Evolutionary conservation across 2,113 vertebrate species (phyloP), one percentile per base, ranked within the genome.

Genomic region (Elephantulus edwardii): DNA sequence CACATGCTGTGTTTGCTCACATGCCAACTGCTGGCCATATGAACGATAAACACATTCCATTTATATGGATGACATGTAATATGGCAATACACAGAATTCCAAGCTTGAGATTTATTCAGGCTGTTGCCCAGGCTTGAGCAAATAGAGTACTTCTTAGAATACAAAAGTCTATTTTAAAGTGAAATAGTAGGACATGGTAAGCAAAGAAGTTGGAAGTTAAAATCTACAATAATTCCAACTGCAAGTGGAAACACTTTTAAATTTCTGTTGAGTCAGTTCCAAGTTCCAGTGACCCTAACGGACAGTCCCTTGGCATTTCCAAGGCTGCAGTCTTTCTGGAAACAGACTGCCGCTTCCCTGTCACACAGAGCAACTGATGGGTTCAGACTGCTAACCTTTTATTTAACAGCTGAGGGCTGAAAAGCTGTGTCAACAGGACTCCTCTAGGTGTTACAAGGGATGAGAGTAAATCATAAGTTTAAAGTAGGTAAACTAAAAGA

Each of bases 21-120:
- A 33, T 85, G 89, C 92, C 96, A 95, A 85, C 3, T 87, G 84
- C 90, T 89, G 93, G 91, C 94, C 95, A 95, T 91, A 94, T 91
- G 87, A 95, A 92, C 85, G 80, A 80, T 80, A 92, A 96, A 91
- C 93, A 94, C 58, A 90, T 60, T 60, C 81, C 87, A 83, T 83
- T 93, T 92, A 76, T 50, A 91, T 83, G 78, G 71, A 75, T 93
- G 84, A 87, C 10, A 10, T 89, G 71, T 66, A 79, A 79, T 33
- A 86, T 62, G 89, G 79, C 87, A 92, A 87, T 60, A 92, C 33
- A 85, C 66, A 94, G 75, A 92, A 95, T 89, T 91, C 79, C 56
- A 30, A 60, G 68, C 66, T 44, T 66, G 72, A 89, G 93, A 54
- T 71, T 88, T 80, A n/a, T 40, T 56, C 74, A 91, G 62, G 68